These are phyloP conservation scores for Todus mexicanus DNA, from an alignment of 2,797 vertebrate species.

Conservation along the genomic window DNA sequence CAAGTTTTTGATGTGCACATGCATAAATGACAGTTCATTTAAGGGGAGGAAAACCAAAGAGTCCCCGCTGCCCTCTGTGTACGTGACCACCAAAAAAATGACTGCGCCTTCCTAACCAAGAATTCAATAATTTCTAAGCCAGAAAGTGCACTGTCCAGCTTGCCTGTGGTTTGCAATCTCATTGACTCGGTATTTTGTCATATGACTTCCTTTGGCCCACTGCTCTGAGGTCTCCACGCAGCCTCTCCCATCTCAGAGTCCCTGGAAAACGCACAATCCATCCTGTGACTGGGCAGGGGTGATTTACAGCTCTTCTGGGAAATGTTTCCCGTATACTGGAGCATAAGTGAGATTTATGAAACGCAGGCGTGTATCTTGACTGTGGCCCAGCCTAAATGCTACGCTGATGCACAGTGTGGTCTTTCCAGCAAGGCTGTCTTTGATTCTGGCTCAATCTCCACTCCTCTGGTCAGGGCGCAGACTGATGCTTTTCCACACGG, in stretches of 20 bases:
- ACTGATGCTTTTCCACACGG: not conserved
- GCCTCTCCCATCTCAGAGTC: not conserved
- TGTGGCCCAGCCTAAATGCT: not conserved
- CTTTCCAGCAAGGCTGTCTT: not conserved
- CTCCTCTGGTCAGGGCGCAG: not conserved
- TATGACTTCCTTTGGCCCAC: not conserved
- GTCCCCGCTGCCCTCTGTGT: not conserved
- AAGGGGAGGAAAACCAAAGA: not conserved
- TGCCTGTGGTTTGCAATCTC: not conserved
- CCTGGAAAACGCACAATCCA: not conserved
- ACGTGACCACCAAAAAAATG: not conserved
- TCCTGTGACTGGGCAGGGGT: not conserved
- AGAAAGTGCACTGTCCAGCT: not conserved
- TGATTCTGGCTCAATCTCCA: not conserved
- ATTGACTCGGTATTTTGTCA: not conserved
- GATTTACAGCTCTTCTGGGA: constrained; percentile 29
- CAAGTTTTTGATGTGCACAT: not conserved
- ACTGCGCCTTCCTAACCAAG: not conserved
- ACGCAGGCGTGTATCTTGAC: not conserved
- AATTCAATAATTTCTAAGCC: not conserved
- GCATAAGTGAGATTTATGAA: constrained; percentile 18
- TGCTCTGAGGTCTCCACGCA: not conserved
- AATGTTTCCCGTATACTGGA: not conserved
- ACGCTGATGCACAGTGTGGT: not conserved
- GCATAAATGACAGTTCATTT: not conserved